Conservation (phyloP, 2,888 invertebrate genomes). For the Crocallis elinguaria region DNA sequence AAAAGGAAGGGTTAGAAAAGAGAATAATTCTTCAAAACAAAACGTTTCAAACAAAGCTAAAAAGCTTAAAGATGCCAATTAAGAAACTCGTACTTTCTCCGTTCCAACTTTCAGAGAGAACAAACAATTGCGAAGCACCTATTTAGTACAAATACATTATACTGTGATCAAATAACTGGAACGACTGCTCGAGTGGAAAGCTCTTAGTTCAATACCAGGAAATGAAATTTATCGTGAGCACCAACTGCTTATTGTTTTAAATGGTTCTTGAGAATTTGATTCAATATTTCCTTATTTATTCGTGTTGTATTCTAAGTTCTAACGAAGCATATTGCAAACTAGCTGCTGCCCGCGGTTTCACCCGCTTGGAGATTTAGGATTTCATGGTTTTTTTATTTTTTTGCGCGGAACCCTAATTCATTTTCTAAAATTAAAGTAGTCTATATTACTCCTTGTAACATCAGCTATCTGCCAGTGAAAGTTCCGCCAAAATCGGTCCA, state of each 20-base stretch:
- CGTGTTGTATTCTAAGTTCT: too few species aligned
- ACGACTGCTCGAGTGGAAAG: conserved; percentile 9
- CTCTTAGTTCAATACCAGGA: conserved; percentile 6
- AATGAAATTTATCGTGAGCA: conserved; percentile 5
- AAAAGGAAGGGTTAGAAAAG: too few species aligned
- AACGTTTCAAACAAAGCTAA: conserved; percentile 6
- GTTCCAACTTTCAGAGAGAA: not conserved
- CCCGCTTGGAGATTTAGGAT: too few species aligned
- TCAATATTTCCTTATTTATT: not conserved
- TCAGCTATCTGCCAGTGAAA: too few species aligned
- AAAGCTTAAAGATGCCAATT: conserved; percentile 12
- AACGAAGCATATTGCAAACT: too few species aligned
- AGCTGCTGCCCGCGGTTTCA: too few species aligned
- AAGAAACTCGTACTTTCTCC: not conserved
- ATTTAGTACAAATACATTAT: conserved; percentile 12
- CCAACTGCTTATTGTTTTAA: not conserved
- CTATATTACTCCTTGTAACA: too few species aligned
- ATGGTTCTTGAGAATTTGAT: conserved; percentile 3
- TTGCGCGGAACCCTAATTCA: too few species aligned
- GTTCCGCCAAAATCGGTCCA: too few species aligned
- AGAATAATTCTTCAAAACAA: not conserved
- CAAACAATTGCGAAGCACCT: conserved; percentile 14
- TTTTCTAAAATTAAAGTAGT: too few species aligned
- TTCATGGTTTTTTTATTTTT: too few species aligned
- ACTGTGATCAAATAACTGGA: conserved; percentile 18